Conservation (phyloP, 2,888 invertebrate genomes). For the Gasteruption jaculator region DNA sequence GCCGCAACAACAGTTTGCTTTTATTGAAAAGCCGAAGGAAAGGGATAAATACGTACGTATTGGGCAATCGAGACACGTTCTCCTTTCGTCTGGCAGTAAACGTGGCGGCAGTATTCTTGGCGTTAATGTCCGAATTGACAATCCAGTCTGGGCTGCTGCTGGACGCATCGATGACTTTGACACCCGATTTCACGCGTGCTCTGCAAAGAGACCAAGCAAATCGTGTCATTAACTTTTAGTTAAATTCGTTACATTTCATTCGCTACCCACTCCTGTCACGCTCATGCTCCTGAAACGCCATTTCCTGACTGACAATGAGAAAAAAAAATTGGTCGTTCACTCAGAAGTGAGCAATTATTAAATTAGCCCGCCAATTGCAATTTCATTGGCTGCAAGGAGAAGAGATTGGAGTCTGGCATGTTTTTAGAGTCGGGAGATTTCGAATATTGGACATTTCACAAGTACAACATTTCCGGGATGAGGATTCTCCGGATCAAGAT, state of each 20-base stretch:
- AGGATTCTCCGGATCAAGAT: too few species aligned
- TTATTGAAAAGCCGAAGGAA: too few species aligned
- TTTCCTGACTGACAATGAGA: too few species aligned
- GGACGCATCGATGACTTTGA: constrained; percentile 79
- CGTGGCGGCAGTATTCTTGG: constrained; percentile 82
- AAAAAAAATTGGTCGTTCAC: too few species aligned
- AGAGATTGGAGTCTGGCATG: too few species aligned
- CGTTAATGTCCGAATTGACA: constrained; percentile 80
- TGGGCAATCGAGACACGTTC: constrained; percentile 37
- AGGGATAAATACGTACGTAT: constrained; percentile 44
- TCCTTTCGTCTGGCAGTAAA: constrained; percentile 78
- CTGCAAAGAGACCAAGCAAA: constrained; percentile 57
- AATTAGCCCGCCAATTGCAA: too few species aligned
- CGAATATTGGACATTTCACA: too few species aligned
- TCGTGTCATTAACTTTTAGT: not conserved
- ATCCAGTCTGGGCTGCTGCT: constrained; percentile 78
- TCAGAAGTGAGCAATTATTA: too few species aligned
- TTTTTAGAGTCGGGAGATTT: too few species aligned
- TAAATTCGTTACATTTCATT: not conserved
- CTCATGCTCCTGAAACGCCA: not conserved
- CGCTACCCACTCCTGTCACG: not conserved
- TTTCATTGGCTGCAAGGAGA: too few species aligned
- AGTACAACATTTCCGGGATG: too few species aligned
- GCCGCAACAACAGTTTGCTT: too few species aligned
- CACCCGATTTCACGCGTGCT: constrained; percentile 84